Evolutionary conservation across 1,140 invertebrate genomes (phyloP).

Genomic region (Calosoma granatense): DNA sequence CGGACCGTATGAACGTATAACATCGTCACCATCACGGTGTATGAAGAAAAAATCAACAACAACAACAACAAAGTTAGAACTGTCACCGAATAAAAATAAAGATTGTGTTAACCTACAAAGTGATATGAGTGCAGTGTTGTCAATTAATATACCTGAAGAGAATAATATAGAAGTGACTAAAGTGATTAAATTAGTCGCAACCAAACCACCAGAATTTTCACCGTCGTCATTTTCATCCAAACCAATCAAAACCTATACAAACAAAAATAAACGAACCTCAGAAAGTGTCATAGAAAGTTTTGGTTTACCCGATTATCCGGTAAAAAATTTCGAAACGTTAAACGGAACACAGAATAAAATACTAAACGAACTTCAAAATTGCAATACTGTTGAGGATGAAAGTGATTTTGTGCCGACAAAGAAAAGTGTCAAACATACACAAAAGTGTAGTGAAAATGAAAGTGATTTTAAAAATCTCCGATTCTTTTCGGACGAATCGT

Average conservation of each 20-base stretch:
- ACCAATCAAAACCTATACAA: conserved; percentile 20
- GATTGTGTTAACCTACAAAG: background rate
- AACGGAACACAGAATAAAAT: conserved; percentile 1
- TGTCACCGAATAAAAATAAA: background rate
- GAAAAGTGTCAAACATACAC: too few species aligned
- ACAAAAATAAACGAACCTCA: conserved; percentile 18
- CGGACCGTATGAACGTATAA: conserved; percentile 14
- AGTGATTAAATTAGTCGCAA: conserved; percentile 21
- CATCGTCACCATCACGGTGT: background rate
- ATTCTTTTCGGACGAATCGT: conserved; percentile 11
- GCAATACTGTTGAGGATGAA: background rate
- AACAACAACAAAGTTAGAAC: conserved; percentile 1
- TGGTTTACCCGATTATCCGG: conserved; percentile 21
- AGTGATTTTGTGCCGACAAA: background rate
- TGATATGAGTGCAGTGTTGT: background rate
- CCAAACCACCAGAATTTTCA: background rate
- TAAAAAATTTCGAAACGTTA: conserved; percentile 10
- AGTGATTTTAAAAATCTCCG: conserved; percentile 2
- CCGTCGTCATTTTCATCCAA: conserved; percentile 13
- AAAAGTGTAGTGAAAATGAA: too few species aligned
- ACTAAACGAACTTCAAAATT: background rate
- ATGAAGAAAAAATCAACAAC: conserved; percentile 1
- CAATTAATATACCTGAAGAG: conserved; percentile 3
- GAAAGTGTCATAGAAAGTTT: conserved; percentile 22
- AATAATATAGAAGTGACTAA: conserved; percentile 18